Conservation (phyloP, 2,888 invertebrate species). For the Stegana nigrithorax region DNA sequence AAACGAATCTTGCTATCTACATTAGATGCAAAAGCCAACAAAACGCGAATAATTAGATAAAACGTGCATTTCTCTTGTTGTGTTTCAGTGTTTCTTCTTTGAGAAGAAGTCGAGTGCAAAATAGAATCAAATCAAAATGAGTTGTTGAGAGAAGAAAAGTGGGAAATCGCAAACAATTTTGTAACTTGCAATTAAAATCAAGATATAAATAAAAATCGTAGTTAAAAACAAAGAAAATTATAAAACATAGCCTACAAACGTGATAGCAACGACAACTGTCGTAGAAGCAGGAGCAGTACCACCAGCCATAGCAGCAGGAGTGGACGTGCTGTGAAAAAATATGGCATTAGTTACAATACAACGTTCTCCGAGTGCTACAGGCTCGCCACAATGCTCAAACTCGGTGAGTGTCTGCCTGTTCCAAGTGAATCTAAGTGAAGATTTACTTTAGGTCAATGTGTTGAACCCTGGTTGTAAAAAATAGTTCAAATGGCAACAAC, state of each 20-base stretch:
- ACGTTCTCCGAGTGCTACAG: slow-evolving; percentile 78
- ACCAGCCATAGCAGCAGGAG: slow-evolving; percentile 22
- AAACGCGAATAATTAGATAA: too few species aligned
- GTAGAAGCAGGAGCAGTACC: background rate
- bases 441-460: too few species aligned
- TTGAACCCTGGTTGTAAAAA: too few species aligned
- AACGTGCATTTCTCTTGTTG: too few species aligned
- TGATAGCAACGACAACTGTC: background rate
- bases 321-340: slow-evolving; percentile 23
- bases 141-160: slow-evolving; percentile 30
- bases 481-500: too few species aligned
- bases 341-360: slow-evolving; percentile 82
- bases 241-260: background rate
- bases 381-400: slow-evolving; percentile 70
- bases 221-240: background rate
- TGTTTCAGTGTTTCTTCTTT: too few species aligned
- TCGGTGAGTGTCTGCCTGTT: slow-evolving; percentile 58
- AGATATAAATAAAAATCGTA: too few species aligned
- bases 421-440: slow-evolving; percentile 25
- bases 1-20: too few species aligned
- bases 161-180: slow-evolving; percentile 12
- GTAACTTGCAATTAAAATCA: slow-evolving; percentile 22
- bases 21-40: too few species aligned
- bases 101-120: slow-evolving; percentile 23
- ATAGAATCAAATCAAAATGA: background rate